Percentiles rank a stretch among this genome's conserved stretches.
Evolutionary conservation across 2,797 vertebrate genomes (phyloP).

Genomic region (Psittacula derbiana): DNA sequence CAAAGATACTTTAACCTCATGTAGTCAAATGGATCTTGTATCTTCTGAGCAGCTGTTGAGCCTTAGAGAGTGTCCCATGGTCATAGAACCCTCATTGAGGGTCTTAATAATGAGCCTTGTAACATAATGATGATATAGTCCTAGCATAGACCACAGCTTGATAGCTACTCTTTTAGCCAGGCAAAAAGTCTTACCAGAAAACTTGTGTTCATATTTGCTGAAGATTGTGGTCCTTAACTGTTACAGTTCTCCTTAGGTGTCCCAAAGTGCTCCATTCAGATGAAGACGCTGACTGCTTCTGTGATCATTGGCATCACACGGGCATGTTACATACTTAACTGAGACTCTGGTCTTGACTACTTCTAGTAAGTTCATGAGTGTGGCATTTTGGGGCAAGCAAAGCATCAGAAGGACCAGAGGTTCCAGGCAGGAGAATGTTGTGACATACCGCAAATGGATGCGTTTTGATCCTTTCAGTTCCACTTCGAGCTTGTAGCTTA

Average conservation of each 20-base stretch:
- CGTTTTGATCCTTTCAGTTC: neutral
- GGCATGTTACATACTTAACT: neutral
- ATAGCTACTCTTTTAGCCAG: neutral
- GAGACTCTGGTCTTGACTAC: neutral
- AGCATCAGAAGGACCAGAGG: neutral
- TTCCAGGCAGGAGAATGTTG: neutral
- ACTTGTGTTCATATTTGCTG: neutral
- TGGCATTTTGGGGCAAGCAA: neutral
- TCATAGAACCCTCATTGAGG: neutral
- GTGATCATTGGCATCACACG: neutral
- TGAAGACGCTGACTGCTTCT: neutral
- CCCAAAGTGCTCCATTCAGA: neutral
- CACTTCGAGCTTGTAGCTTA: neutral
- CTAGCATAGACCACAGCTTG: neutral
- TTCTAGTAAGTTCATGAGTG: neutral
- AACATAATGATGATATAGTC: neutral
- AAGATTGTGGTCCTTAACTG: neutral
- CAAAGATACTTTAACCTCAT: neutral
- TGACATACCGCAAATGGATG: neutral
- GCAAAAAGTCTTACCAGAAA: neutral
- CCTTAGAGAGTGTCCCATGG: neutral
- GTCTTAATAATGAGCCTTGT: neutral
- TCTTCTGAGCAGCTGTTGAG: neutral
- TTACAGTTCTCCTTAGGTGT: accelerated
- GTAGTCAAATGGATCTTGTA: neutral